Evolutionary conservation across 2,113 vertebrate genomes (phyloP), one percentile per base, ranked within the genome.

Genomic region (Suncus etruscus): DNA sequence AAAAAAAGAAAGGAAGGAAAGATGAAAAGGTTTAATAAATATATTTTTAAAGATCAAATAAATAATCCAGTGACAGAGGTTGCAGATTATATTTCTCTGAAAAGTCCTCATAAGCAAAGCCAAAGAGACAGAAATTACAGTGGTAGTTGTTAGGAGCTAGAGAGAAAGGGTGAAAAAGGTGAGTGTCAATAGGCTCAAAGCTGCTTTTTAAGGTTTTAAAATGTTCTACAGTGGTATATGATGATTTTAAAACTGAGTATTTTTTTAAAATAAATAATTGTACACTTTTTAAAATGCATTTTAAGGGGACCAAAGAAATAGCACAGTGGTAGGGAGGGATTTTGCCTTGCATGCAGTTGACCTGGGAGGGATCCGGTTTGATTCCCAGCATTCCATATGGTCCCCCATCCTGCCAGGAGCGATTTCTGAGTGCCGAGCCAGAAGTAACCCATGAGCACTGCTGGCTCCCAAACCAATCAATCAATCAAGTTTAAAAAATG

Each of bases 231-330:
- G 72, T 86, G 47, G 15, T 83, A 47, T 51, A n/a, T 29, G 8
- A 76, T 88, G 65, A 58, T 24, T 78, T n/a, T 51, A 77, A 63
- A 90, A 61, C 75, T 48, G 31, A 80, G 58, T 65, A 63, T 83
- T 83, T 73, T 72, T 65, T 25, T 3, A 39, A 39, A 39, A 39
- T 3, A 39, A 39, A 39, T 3, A 39, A 39, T 39, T 39, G 39
- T 39, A 5, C 39, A 39, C 39, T 5, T 39, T 39, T 39, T 3
- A 39, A 39, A 39, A 3, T 39, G 39, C 39, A 39, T 39, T 39
- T 39, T 39, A 39, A 39, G 39, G 39, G 39, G 39, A 3, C 39
- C 39, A 3, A 5, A 39, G 39, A 39, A 5, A 39, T 39, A 39
- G 39, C 39, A 39, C 39, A 39, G 39, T 5, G 39, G 39, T 39